These are phyloP conservation scores for Monochamus alternatus DNA, from an alignment of 2,888 invertebrate genomes.

Conservation along the genomic window DNA sequence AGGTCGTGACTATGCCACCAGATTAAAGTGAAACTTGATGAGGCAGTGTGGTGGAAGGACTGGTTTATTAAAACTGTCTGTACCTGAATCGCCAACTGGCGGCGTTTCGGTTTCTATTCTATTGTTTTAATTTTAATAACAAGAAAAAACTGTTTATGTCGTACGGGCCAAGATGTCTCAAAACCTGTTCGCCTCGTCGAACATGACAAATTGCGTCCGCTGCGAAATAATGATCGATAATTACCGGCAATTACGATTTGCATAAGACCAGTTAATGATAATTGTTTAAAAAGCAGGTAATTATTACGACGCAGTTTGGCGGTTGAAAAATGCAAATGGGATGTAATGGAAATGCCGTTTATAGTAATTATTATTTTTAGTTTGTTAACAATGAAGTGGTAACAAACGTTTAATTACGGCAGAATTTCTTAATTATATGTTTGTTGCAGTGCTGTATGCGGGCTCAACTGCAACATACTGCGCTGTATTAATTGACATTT, in stretches of 20 bases:
- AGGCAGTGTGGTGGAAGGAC: too few relatives aligned
- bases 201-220: neutral
- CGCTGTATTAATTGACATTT: neutral
- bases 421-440: constrained; percentile 8
- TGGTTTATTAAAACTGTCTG: too few relatives aligned
- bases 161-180: neutral
- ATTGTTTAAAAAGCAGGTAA: constrained; percentile 4
- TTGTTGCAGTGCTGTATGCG: neutral
- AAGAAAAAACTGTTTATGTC: neutral
- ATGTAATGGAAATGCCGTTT: constrained; percentile 10
- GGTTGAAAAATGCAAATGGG: constrained; percentile 7
- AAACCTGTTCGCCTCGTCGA: neutral
- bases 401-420: neutral
- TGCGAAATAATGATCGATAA: neutral
- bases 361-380: constrained; percentile 6
- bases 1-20: neutral
- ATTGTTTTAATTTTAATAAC: neutral
- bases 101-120: neutral
- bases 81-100: too few relatives aligned
- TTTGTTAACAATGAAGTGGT: constrained; percentile 14
- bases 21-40: too few relatives aligned
- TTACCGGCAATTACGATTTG: constrained; percentile 20
- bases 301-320: neutral
- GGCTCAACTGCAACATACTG: neutral
- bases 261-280: constrained; percentile 22